phyloP scores from a whole-genome alignment of 2,888 invertebrate genomes.

The Rambutsinella grinnellia region DNA sequence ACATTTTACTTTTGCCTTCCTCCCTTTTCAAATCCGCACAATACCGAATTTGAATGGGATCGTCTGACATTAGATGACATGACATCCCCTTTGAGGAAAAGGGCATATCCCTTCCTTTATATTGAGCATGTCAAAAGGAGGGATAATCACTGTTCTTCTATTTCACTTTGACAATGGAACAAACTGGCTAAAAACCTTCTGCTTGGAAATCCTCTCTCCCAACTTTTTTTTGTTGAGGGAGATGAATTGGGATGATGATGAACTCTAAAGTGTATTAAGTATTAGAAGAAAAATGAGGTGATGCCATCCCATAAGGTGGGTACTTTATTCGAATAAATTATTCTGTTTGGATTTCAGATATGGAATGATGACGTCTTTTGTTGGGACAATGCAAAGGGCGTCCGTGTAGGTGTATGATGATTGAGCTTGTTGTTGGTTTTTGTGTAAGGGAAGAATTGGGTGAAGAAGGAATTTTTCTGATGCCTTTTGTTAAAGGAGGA shows the following conservation, averaged over 20 bases:
- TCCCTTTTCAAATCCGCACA: background rate
- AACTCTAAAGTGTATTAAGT: background rate
- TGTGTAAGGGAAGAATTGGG: slow-evolving; percentile 2
- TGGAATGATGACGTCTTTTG: background rate
- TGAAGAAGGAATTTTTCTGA: slow-evolving; percentile 7
- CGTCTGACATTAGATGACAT: slow-evolving; percentile 8
- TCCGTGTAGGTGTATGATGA: background rate
- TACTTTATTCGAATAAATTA: background rate
- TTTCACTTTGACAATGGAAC: slow-evolving; percentile 30
- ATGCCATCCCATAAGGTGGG: background rate
- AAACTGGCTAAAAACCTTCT: slow-evolving; percentile 10
- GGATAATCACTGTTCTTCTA: slow-evolving; percentile 42
- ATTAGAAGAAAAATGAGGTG: background rate
- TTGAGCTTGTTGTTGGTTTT: background rate
- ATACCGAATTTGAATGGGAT: background rate
- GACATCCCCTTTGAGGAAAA: background rate
- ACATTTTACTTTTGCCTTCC: slow-evolving; percentile 26
- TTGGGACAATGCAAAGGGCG: background rate
- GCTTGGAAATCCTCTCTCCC: slow-evolving; percentile 20
- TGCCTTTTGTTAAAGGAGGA: background rate
- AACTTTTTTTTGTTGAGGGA: background rate
- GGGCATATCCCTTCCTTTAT: slow-evolving; percentile 10
- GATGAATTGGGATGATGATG: slow-evolving; percentile 14
- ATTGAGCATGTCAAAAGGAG: slow-evolving; percentile 12
- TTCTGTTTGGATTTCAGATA: background rate